Conservation (phyloP, 2,888 invertebrate species). For the Sarcophaga caerulescens region DNA sequence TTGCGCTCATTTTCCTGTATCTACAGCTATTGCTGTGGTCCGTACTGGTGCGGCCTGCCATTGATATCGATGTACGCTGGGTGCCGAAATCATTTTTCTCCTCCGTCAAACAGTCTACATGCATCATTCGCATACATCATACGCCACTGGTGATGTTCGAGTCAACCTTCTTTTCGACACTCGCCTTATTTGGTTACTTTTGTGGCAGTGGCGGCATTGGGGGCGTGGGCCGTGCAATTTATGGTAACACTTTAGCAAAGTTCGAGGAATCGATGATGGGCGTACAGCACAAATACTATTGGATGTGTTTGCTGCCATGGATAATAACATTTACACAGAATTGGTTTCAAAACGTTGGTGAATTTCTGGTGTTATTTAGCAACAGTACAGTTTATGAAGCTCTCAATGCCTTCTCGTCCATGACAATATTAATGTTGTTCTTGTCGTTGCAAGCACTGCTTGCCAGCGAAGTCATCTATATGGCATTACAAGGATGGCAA, state of each 20-base stretch:
- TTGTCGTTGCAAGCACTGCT: constrained; percentile 69
- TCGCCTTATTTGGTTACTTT: constrained; percentile 71
- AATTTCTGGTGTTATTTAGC: constrained; percentile 68
- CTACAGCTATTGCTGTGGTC: constrained; percentile 70
- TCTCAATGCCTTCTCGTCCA: constrained; percentile 64
- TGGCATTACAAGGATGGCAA: constrained; percentile 71
- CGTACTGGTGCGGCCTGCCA: constrained; percentile 61
- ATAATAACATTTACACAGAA: constrained; percentile 71
- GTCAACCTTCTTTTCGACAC: constrained; percentile 68
- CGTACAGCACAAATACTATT: constrained; percentile 69
- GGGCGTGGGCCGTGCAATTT: constrained; percentile 54
- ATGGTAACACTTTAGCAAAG: constrained; percentile 64
- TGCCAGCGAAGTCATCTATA: constrained; percentile 70
- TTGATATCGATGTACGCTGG: constrained; percentile 68
- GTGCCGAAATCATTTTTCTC: constrained; percentile 70
- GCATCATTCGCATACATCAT: constrained; percentile 66
- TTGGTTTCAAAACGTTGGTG: constrained; percentile 70
- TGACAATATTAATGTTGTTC: constrained; percentile 59
- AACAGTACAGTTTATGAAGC: constrained; percentile 64
- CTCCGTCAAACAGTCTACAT: constrained; percentile 59
- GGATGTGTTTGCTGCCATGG: constrained; percentile 72
- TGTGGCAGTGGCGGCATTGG: constrained; percentile 57
- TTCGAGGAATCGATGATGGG: constrained; percentile 71
- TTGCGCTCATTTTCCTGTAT: constrained; percentile 67
- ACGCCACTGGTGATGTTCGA: constrained; percentile 65